A percentile compares a stretch with the other conserved stretches of the same genome.
Evolutionary conservation across 2,797 vertebrate species (phyloP).

Genomic region (Hippopotamyrus pictus): DNA sequence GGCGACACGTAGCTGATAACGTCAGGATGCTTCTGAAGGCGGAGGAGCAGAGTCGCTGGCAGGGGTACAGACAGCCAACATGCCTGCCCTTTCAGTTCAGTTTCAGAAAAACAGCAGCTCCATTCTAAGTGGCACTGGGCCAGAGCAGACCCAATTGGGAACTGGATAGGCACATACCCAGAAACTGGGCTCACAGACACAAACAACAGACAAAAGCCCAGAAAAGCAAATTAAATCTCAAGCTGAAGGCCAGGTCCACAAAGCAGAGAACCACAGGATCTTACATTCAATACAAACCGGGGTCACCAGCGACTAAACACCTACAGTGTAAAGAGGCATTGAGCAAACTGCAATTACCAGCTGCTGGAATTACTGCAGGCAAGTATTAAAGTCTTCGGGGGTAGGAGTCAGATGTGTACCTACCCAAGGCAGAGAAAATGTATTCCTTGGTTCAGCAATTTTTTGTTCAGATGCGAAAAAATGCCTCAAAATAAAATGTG

Average conservation of each 20-base stretch:
- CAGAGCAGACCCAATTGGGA: background rate
- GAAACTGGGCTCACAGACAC: background rate
- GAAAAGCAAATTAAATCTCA: background rate
- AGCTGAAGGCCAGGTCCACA: background rate
- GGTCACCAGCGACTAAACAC: background rate
- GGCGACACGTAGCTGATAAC: background rate
- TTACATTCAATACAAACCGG: background rate
- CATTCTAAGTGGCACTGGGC: background rate
- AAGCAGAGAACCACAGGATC: background rate
- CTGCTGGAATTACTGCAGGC: background rate
- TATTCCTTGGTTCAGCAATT: background rate
- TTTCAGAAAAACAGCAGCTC: background rate
- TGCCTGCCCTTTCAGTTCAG: background rate
- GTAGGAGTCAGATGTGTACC: background rate
- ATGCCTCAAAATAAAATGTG: background rate
- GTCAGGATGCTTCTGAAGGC: background rate
- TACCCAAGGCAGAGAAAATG: background rate
- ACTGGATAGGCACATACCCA: background rate
- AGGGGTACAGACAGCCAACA: background rate
- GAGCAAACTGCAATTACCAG: background rate
- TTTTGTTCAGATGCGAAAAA: background rate
- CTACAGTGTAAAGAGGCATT: background rate
- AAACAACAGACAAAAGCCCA: background rate
- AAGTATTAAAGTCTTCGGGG: background rate
- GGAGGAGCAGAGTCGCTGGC: background rate